phyloP scores from a whole-genome alignment of 2,113 vertebrate species.

The Clarias batrachus region DNA sequence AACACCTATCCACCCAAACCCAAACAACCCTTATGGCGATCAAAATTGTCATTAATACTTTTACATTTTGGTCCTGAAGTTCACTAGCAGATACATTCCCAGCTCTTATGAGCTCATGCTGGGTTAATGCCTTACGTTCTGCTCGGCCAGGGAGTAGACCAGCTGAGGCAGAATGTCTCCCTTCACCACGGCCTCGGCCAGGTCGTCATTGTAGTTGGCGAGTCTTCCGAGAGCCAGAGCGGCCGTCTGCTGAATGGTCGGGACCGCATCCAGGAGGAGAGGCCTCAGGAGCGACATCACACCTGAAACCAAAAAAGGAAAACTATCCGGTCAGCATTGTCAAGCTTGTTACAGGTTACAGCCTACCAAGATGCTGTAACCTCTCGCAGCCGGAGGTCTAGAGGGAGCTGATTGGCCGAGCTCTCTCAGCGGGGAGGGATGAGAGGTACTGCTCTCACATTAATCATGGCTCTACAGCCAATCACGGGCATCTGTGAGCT shows the following conservation, averaged over 20 bases:
- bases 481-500: too few species aligned
- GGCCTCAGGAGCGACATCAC: constrained; percentile 86
- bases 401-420: too few species aligned
- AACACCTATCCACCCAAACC: not conserved
- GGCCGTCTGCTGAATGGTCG: constrained; percentile 87
- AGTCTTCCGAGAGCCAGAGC: constrained; percentile 89
- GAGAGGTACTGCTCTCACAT: too few species aligned
- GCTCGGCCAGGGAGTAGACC: constrained; percentile 79
- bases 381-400: too few species aligned
- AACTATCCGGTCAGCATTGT: not conserved
- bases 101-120: not conserved
- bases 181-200: constrained; percentile 87
- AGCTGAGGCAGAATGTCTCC: constrained; percentile 89
- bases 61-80: not conserved
- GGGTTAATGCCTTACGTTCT: constrained; percentile 80
- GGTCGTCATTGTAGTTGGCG: constrained; percentile 83
- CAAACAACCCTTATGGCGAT: not conserved
- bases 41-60: not conserved
- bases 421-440: too few species aligned
- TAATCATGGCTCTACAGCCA: too few species aligned
- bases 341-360: not conserved
- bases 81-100: not conserved
- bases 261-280: constrained; percentile 84
- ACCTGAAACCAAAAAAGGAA: constrained; percentile 69
- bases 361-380: not conserved